These are phyloP conservation scores for Raillietiella orientalis DNA, from an alignment of 2,888 invertebrate genomes.

Conservation along the genomic window DNA sequence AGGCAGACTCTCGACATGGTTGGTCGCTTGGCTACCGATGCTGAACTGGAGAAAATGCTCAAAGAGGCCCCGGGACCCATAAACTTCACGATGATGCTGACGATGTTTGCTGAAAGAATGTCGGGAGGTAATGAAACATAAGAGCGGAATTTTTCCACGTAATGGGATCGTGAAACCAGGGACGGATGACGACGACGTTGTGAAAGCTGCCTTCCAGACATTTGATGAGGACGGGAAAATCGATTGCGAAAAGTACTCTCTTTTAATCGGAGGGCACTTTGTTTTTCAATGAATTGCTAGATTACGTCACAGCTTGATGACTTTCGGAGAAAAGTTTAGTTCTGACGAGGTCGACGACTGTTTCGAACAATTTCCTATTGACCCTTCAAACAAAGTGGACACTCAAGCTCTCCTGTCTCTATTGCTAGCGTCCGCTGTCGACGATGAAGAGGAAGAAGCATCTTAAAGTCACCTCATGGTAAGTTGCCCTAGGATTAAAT, in stretches of 20 bases:
- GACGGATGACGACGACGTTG: slow-evolving; percentile 65
- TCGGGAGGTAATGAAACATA: slow-evolving; percentile 26
- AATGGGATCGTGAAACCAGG: slow-evolving; percentile 15
- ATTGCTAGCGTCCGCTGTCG: slow-evolving; percentile 55
- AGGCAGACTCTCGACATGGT: slow-evolving; percentile 70
- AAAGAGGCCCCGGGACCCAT: slow-evolving; percentile 61
- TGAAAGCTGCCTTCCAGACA: slow-evolving; percentile 65
- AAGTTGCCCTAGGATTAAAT: too few relatives aligned
- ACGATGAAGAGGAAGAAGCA: slow-evolving; percentile 25
- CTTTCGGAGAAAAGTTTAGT: slow-evolving; percentile 74
- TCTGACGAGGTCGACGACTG: slow-evolving; percentile 65
- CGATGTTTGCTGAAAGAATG: slow-evolving; percentile 70
- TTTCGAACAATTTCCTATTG: slow-evolving; percentile 60
- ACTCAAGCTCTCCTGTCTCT: slow-evolving; percentile 53
- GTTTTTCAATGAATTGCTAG: slow-evolving; percentile 12
- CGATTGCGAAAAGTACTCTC: slow-evolving; percentile 37
- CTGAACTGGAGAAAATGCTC: slow-evolving; percentile 67
- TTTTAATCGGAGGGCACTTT: neutral
- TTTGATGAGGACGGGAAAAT: slow-evolving; percentile 62
- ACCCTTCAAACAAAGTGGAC: slow-evolving; percentile 65
- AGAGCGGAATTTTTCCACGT: neutral
- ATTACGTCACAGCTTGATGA: slow-evolving; percentile 62
- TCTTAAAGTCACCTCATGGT: too few relatives aligned
- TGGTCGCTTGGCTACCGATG: slow-evolving; percentile 58
- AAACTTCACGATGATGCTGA: slow-evolving; percentile 78